Evolutionary conservation across 2,888 invertebrate genomes (phyloP).

Genomic region (Tortricodes alternella): DNA sequence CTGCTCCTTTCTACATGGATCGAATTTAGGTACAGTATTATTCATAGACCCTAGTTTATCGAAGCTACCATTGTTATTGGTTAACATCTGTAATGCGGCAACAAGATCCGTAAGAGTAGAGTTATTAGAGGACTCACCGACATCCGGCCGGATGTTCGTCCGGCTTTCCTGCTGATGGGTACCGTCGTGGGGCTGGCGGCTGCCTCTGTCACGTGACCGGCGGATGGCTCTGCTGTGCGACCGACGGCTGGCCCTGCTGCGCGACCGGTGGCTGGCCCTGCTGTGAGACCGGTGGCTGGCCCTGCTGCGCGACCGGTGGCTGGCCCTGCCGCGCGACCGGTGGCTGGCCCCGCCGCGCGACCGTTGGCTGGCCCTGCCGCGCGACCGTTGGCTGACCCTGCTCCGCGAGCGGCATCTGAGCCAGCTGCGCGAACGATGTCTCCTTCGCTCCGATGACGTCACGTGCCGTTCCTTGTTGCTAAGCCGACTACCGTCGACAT

Average conservation of each 20-base stretch:
- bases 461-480: no score
- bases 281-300: no score
- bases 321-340: no score
- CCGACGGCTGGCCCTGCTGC: neutral
- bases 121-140: neutral
- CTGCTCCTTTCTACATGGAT: neutral
- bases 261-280: neutral
- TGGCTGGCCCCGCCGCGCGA: no score
- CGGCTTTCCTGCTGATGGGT: neutral
- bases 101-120: neutral
- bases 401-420: no score
- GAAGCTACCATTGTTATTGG: neutral
- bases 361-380: no score
- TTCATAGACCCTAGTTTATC: neutral
- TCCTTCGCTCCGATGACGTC: no score
- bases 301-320: no score
- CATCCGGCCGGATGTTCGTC: neutral
- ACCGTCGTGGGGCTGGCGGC: no score
- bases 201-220: neutral
- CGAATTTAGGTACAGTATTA: constrained; percentile 7
- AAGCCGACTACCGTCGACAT: no score
- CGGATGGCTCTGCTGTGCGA: neutral
- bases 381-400: no score
- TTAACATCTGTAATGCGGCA: neutral
- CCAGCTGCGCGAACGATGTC: no score